These are phyloP conservation scores for Pterocles gutturalis DNA, from an alignment of 2,113 vertebrate species.

Conservation along the genomic window DNA sequence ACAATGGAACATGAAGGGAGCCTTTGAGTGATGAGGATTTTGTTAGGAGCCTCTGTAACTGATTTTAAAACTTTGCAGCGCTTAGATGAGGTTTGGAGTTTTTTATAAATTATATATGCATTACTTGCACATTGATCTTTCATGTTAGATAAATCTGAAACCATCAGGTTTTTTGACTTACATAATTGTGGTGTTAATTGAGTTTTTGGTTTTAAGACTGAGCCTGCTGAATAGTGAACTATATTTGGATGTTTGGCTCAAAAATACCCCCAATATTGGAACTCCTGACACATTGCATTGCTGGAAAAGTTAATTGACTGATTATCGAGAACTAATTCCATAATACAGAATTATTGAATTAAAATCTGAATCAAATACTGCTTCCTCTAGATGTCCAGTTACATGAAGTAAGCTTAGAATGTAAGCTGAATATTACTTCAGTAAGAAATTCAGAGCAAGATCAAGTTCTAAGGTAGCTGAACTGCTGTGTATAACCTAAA, in stretches of 20 bases:
- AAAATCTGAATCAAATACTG: neutral
- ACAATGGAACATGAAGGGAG: neutral
- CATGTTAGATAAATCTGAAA: neutral
- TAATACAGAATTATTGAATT: neutral
- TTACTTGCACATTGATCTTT: neutral
- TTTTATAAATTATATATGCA: neutral
- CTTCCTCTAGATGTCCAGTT: neutral
- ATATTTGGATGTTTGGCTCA: neutral
- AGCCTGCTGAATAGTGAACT: neutral
- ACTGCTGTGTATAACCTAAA: neutral
- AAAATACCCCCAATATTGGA: neutral
- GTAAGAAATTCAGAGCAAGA: neutral
- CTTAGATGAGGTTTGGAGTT: neutral
- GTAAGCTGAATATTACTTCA: neutral
- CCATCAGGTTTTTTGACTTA: neutral
- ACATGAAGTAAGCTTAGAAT: neutral
- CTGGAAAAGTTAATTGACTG: neutral
- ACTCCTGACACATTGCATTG: neutral
- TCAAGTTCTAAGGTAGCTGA: neutral
- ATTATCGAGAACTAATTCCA: neutral
- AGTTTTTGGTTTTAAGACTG: neutral
- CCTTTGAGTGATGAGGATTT: neutral
- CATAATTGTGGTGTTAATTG: neutral
- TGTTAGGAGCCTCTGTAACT: neutral
- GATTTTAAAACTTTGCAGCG: neutral